A percentile compares a stretch with the other conserved stretches of the same genome.
These are phyloP conservation scores for Sepiola atlantica DNA, from an alignment of 2,888 invertebrate genomes.

Conservation along the genomic window DNA sequence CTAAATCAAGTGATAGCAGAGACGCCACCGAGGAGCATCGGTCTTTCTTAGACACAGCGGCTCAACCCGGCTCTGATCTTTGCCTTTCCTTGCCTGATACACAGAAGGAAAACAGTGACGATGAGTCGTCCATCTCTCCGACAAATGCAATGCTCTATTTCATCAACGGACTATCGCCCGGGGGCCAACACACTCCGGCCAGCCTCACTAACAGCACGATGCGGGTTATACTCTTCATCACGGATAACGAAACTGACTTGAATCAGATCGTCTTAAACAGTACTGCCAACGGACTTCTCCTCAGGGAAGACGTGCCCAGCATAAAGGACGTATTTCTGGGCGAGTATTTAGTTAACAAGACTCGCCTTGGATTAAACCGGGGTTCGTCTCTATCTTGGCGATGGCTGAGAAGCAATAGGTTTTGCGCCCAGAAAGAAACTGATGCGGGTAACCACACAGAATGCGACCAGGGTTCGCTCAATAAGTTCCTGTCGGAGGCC, in stretches of 20 bases:
- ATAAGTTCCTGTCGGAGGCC: constrained; percentile 3
- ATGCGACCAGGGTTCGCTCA: neutral
- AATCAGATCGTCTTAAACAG: constrained; percentile 41
- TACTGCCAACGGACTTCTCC: neutral
- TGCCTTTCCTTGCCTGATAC: neutral
- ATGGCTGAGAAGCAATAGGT: neutral
- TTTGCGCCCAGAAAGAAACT: neutral
- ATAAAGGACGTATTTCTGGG: neutral
- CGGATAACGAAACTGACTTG: neutral
- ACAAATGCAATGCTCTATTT: constrained; percentile 15
- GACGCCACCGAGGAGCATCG: constrained; percentile 49
- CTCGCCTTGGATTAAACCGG: neutral
- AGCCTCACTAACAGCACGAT: neutral
- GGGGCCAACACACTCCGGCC: constrained; percentile 20
- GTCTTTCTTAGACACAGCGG: constrained; percentile 41
- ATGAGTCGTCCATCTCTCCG: neutral
- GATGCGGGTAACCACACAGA: neutral
- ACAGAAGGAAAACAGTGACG: neutral
- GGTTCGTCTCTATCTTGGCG: neutral
- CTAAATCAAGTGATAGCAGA: neutral
- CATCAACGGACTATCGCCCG: constrained; percentile 23
- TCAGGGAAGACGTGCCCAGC: neutral
- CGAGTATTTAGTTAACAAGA: neutral
- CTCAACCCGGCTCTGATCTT: neutral
- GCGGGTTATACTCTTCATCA: neutral